These are phyloP conservation scores for Zelleria hepariella DNA, from an alignment of 2,888 invertebrate species.

Conservation along the genomic window DNA sequence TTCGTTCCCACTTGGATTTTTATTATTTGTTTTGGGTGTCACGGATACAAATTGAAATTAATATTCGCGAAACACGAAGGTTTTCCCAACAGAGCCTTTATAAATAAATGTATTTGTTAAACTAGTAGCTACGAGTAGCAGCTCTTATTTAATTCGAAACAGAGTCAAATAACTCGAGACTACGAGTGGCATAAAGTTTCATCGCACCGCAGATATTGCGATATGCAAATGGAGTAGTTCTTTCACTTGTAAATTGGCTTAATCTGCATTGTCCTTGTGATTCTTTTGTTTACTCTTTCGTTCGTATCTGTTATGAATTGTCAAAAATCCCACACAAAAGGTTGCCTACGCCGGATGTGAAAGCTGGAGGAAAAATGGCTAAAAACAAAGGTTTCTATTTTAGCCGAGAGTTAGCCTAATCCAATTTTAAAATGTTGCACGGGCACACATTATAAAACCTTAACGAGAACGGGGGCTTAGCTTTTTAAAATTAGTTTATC, in stretches of 20 bases:
- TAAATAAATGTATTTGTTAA: too few species aligned
- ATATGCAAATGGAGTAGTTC: neutral
- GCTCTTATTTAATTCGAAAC: neutral
- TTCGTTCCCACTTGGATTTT: neutral
- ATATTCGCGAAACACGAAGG: neutral
- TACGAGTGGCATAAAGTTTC: neutral
- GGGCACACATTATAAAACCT: constrained; percentile 55
- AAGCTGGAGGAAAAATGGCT: constrained; percentile 13
- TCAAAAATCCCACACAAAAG: constrained; percentile 10
- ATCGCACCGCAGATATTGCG: neutral
- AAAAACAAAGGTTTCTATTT: constrained; percentile 19
- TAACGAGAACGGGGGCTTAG: constrained; percentile 57
- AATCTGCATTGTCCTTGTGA: constrained; percentile 50
- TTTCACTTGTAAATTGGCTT: constrained; percentile 52
- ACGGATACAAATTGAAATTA: neutral
- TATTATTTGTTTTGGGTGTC: neutral
- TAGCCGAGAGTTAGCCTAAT: constrained; percentile 40
- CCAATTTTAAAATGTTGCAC: constrained; percentile 59
- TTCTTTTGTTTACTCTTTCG: constrained; percentile 21
- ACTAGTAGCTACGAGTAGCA: too few species aligned
- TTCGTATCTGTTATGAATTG: constrained; percentile 20
- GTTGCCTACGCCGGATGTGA: constrained; percentile 10
- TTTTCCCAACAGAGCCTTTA: too few species aligned
- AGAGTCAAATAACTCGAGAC: neutral
- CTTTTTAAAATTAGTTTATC: constrained; percentile 69